A percentile compares a stretch with the other conserved stretches of the same genome.
phyloP scores from a whole-genome alignment of 1,140 invertebrate genomes.

The Meloidogyne floridensis region DNA sequence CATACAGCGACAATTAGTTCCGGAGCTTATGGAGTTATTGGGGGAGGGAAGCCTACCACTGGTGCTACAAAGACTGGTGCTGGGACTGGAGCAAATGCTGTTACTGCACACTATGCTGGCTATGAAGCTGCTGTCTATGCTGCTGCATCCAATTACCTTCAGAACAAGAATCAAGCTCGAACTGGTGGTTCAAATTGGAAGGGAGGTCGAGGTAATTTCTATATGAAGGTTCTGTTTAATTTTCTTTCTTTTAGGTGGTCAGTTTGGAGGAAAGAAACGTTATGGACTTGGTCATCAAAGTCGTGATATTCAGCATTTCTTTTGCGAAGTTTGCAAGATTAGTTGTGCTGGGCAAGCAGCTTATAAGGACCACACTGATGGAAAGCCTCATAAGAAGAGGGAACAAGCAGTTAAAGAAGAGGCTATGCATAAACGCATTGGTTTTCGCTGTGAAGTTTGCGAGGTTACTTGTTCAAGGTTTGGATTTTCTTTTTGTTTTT shows the following conservation, averaged over 20 bases:
- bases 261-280: conserved; percentile 26
- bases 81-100: conserved; percentile 24
- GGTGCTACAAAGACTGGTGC: neutral
- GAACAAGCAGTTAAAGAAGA: conserved; percentile 82
- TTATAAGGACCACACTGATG: conserved; percentile 93
- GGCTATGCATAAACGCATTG: conserved; percentile 68
- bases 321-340: conserved; percentile 45
- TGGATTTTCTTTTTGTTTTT: neutral
- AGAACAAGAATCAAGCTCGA: conserved; percentile 26
- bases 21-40: conserved; percentile 27
- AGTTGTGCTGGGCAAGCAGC: conserved; percentile 80
- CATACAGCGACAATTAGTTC: neutral
- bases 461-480: conserved; percentile 92
- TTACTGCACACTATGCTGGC: conserved; percentile 34
- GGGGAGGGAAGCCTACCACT: conserved; percentile 17
- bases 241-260: neutral
- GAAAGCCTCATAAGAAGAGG: conserved; percentile 97
- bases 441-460: conserved; percentile 75
- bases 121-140: conserved; percentile 48
- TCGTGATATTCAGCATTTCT: conserved; percentile 32
- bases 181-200: neutral
- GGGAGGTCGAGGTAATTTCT: conserved; percentile 31
- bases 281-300: conserved; percentile 44
- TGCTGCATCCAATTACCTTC: conserved; percentile 42
- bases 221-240: neutral